A percentile compares a stretch with the other conserved stretches of the same genome.
These are phyloP conservation scores for Alcedo atthis DNA, from an alignment of 2,797 vertebrate species.

Conservation along the genomic window DNA sequence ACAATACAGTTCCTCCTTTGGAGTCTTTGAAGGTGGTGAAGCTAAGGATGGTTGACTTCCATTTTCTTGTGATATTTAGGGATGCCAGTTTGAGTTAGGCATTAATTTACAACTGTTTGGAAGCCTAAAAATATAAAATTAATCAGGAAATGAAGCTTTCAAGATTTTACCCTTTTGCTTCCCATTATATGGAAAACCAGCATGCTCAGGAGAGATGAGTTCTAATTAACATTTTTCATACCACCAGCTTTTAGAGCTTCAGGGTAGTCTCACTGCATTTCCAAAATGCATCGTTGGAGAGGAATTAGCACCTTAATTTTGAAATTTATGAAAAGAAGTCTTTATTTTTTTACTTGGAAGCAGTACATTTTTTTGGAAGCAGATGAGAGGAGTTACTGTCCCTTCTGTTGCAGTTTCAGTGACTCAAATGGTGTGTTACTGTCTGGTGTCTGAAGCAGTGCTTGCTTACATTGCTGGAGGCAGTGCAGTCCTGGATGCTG, in stretches of 20 bases:
- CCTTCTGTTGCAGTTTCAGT: not conserved
- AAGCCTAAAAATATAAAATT: not conserved
- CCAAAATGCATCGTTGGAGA: not conserved
- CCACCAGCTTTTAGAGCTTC: not conserved
- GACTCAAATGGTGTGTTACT: not conserved
- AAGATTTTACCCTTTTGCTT: not conserved
- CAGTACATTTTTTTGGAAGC: not conserved
- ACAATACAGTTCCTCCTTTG: not conserved
- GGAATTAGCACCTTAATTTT: not conserved
- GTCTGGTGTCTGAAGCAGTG: not conserved
- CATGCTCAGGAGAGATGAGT: not conserved
- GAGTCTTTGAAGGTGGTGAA: not conserved
- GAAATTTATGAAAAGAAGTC: not conserved
- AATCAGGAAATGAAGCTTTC: not conserved
- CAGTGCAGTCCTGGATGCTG: not conserved
- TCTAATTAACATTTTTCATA: not conserved
- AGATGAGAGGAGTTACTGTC: not conserved
- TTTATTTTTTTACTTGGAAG: not conserved
- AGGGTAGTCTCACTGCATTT: not conserved
- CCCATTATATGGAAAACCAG: not conserved
- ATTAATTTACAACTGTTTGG: not conserved
- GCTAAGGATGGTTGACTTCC: not conserved
- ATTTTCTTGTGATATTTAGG: not conserved
- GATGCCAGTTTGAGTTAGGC: not conserved
- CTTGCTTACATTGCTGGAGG: not conserved